Base-by-base conservation (phyloP, 2,888 invertebrate genomes). In the Caenorhabditis imperialis region DNA sequence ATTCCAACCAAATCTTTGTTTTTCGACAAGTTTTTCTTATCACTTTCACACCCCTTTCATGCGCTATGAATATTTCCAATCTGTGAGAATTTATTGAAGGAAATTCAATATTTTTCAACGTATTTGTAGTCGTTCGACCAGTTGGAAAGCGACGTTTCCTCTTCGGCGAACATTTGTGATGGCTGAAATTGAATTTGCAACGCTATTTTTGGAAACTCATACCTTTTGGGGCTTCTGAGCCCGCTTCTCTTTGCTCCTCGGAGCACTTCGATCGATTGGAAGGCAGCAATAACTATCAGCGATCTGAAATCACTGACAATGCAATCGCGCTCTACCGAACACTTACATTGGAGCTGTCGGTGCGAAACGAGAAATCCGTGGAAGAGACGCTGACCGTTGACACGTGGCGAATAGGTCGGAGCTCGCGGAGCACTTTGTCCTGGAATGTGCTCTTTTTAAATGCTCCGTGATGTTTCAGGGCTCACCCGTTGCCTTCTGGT, bases 301-400 rank as follows among this genome's bases (percentile, higher is more conserved):
- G 54, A 27, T 18, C 62, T 71, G 33, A 38, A 71, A 55, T 22
- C 18, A 20, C 22, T 33, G 16, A 22, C 14, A 16, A 51, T 33
- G 33, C 25, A n/a, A n/a, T n/a, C 12, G 25, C 30, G 22, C 3
- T 10, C n/a, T 40, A 8, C 7, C 20, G 23, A 33, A 20, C 4
- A 12, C 40, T 12, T 40, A 54, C 53, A 47, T 53, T 72, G 1
- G 54, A 37, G 27, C 25, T 53, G 10, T 58, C 47, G 10, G 63
- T 54, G 18, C 60, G 51, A 30, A 73, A 65, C 3, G 65, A 73
- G 47, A 23, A 60, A n/a, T 73, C 72, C 3, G 54, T 35, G 6
- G 72, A 72, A 1, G 62, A 42, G 33, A 50, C 53, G 42, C 55
- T 57, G 38, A 72, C 53, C 6, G 65, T 65, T 2, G 72, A 73